phyloP scores from a whole-genome alignment of 2,113 vertebrate genomes.

The Thalassoma bifasciatum region DNA sequence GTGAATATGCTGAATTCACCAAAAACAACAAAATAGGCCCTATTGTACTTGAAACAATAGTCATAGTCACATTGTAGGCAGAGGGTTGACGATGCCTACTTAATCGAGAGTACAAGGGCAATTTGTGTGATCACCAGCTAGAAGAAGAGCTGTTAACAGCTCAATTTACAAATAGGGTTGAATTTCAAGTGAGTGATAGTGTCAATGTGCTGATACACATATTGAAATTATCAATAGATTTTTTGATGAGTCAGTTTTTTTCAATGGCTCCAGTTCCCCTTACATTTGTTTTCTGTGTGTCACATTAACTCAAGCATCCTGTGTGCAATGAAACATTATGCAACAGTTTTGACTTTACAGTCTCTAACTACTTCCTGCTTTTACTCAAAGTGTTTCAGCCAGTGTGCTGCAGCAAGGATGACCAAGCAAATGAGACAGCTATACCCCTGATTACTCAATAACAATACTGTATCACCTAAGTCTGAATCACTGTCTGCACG shows the following conservation, averaged over 20 bases:
- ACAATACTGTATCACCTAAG: not conserved
- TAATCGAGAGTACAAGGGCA: too few species aligned
- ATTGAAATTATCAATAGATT: not conserved
- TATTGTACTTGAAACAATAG: too few species aligned
- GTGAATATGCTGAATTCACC: too few species aligned
- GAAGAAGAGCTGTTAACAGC: too few species aligned
- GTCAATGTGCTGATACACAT: not conserved
- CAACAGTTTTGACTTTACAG: not conserved
- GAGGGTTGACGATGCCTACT: too few species aligned
- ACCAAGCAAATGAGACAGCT: conserved; percentile 25
- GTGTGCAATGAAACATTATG: not conserved
- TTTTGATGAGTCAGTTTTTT: conserved; percentile 7
- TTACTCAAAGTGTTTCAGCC: conserved; percentile 28
- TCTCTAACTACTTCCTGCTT: conserved; percentile 26
- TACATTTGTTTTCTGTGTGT: not conserved
- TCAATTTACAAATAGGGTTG: too few species aligned
- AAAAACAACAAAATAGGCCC: too few species aligned
- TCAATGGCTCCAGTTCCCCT: not conserved
- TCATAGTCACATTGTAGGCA: too few species aligned
- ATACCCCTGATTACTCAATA: not conserved
- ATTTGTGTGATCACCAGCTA: too few species aligned
- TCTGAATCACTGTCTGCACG: conserved; percentile 1
- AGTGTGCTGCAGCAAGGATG: not conserved
- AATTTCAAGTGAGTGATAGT: not conserved
- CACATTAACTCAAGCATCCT: not conserved